Evolutionary conservation across 2,113 vertebrate species (phyloP), one percentile per base, ranked within the genome.

Genomic region (Scartelaos histophorus): DNA sequence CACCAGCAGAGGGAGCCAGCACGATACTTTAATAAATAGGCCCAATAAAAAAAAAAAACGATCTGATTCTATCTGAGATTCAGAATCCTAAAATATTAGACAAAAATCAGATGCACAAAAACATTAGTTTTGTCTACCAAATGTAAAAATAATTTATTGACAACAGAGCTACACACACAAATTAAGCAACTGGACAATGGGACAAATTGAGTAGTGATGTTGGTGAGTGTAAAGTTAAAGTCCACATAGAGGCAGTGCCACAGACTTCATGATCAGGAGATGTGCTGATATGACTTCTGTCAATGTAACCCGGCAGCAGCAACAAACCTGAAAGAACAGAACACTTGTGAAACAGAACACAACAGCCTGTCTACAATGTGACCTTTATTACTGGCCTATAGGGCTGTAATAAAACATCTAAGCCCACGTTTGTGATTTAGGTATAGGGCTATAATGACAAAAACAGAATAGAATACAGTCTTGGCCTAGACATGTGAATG

Each of bases 1-100:
- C 34, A 61, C 85, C 89, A 82, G 82, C 54, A 89, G 86, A 76
- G 82, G 86, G 84, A 9, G 13, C 25, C 65, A 67, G 54, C 16
- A 35, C 57, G 75, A 25, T 64, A 46, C 53, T 10, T 10, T 38
- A n/a, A 64, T 21, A 15, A 16, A 58, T 5, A 25, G 22, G 1
- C 12, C 56, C n/a, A n/a, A n/a, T 5, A 15, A 12, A 15, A 12
- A 58, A 13, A 25, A 5, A 6, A 15, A 58, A 10, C 11, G 10
- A 10, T 16, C 16, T 19, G 47, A 51, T 17, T 17, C 17, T 16
- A 51, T 19, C 47, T 51, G 5, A 1, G 16, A 19, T 51, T 4
- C 47, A 51, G 5, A 51, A 51, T 17, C 5, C 47, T 6, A 7
- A 51, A 19, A 5, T 5, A 17, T 49, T 17, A 49, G 47, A 49